Conservation (phyloP, 2,888 invertebrate species). For the Theristus sp. region DNA sequence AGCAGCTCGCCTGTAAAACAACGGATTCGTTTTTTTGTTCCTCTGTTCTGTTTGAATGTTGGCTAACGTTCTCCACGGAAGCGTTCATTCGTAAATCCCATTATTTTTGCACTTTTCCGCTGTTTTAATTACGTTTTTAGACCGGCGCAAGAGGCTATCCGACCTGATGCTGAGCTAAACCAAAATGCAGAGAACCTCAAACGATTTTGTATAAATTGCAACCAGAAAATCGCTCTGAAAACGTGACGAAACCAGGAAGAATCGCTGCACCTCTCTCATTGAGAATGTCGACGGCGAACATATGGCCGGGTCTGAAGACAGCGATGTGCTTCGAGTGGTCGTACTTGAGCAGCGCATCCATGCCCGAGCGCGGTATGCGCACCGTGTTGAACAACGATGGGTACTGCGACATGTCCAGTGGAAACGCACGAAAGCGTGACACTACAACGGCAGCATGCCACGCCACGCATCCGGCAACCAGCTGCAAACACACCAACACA, state of each 20-base stretch:
- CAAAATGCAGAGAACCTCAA: too few relatives aligned
- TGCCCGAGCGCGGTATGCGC: slow-evolving; percentile 58
- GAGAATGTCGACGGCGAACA: slow-evolving; percentile 72
- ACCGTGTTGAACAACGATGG: slow-evolving; percentile 67
- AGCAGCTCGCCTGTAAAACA: background rate
- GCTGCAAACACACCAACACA: slow-evolving; percentile 38
- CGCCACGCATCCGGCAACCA: slow-evolving; percentile 55
- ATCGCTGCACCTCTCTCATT: slow-evolving; percentile 46
- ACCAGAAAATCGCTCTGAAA: too few relatives aligned
- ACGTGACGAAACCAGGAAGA: too few relatives aligned
- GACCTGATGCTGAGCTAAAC: too few relatives aligned
- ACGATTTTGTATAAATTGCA: too few relatives aligned
- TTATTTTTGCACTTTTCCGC: too few relatives aligned
- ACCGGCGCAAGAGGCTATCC: too few relatives aligned
- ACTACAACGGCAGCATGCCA: slow-evolving; percentile 53
- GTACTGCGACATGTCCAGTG: slow-evolving; percentile 94
- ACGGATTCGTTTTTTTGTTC: too few relatives aligned
- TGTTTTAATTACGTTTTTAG: too few relatives aligned
- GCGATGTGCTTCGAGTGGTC: slow-evolving; percentile 55
- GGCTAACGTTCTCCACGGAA: too few relatives aligned
- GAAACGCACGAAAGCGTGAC: slow-evolving; percentile 72
- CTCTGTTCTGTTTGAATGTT: too few relatives aligned
- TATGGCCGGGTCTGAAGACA: slow-evolving; percentile 64
- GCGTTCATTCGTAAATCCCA: too few relatives aligned
- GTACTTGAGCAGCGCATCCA: slow-evolving; percentile 38